Percentiles rank a stretch among this genome's conserved stretches.
Conservation (phyloP, 2,888 invertebrate species). For the Leptinotarsa juncta region DNA sequence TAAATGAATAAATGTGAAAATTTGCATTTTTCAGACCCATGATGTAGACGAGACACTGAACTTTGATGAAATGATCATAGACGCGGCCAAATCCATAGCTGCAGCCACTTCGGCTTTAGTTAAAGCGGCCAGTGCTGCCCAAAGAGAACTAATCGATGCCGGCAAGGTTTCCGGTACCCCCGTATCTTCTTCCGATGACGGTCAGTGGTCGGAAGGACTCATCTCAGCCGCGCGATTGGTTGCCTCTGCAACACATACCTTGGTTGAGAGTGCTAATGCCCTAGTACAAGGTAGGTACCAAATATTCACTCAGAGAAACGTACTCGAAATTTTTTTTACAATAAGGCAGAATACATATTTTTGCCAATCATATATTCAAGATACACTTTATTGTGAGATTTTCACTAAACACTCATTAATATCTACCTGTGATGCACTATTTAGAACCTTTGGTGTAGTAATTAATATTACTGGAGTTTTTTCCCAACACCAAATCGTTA, state of each 20-base stretch:
- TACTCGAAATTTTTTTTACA: too few species aligned
- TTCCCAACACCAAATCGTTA: too few species aligned
- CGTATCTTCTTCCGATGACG: slow-evolving; percentile 90
- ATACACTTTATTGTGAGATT: too few species aligned
- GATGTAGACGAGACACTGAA: slow-evolving; percentile 93
- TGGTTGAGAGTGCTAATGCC: slow-evolving; percentile 98
- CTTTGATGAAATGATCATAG: slow-evolving; percentile 99
- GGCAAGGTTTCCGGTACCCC: slow-evolving; percentile 88
- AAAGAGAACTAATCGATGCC: slow-evolving; percentile 91
- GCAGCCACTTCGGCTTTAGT: slow-evolving; percentile 97
- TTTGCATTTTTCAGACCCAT: slow-evolving; percentile 67
- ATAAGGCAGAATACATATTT: too few species aligned
- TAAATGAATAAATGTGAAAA: neutral
- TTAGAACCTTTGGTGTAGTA: too few species aligned
- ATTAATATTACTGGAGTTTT: too few species aligned
- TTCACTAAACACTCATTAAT: too few species aligned
- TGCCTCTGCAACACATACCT: slow-evolving; percentile 96
- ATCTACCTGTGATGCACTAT: too few species aligned
- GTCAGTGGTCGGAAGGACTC: slow-evolving; percentile 97
- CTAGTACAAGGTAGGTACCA: slow-evolving; percentile 81
- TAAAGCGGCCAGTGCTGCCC: slow-evolving; percentile 96
- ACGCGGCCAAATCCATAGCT: slow-evolving; percentile 97
- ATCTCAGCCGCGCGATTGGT: slow-evolving; percentile 95
- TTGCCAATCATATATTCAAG: too few species aligned
- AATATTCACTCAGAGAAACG: neutral